phyloP scores from a whole-genome alignment of 1,140 invertebrate genomes.

The Dysdera silvatica region DNA sequence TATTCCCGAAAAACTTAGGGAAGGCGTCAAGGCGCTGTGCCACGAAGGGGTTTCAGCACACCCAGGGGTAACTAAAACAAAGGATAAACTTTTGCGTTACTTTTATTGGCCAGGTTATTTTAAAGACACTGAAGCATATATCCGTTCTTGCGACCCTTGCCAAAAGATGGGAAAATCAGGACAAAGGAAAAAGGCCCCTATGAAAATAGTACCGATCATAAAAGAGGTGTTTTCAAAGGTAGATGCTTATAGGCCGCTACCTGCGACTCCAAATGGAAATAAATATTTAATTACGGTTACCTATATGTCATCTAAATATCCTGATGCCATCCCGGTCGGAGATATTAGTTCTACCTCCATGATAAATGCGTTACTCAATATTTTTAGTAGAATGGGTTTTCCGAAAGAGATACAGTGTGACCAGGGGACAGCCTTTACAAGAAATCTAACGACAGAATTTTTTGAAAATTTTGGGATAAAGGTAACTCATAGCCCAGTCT shows the following conservation, averaged over 20 bases:
- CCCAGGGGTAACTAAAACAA: neutral
- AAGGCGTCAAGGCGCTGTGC: neutral
- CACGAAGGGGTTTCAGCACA: neutral
- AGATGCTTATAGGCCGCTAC: neutral
- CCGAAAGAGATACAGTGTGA: neutral
- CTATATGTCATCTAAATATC: neutral
- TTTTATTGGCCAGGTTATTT: neutral
- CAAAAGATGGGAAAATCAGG: neutral
- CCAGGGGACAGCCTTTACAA: neutral
- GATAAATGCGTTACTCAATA: neutral
- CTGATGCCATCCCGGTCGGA: neutral
- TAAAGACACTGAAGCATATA: neutral
- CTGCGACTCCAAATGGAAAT: neutral
- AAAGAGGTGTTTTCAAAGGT: neutral
- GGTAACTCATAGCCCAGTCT: neutral
- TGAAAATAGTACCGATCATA: neutral
- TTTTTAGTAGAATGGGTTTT: conserved; percentile 5
- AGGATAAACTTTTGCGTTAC: neutral
- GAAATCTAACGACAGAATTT: neutral
- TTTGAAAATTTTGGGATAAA: conserved; percentile 8
- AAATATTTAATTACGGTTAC: neutral
- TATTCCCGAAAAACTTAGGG: neutral
- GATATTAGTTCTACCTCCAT: neutral
- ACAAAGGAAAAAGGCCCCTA: neutral
- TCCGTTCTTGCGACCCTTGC: neutral